Conservation (phyloP, 2,888 invertebrate genomes). For the Rutpela maculata region DNA sequence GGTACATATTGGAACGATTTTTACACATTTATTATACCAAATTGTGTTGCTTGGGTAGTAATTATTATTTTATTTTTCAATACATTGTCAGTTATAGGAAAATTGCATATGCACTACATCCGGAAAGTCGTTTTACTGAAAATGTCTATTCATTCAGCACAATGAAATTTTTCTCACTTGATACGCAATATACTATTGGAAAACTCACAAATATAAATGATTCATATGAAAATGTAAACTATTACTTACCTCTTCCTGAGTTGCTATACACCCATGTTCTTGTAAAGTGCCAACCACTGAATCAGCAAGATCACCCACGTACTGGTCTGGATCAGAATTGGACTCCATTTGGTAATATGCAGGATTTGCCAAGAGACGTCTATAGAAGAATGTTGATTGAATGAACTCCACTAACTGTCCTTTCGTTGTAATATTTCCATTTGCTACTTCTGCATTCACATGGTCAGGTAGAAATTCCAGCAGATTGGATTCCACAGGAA, state of each 20-base stretch:
- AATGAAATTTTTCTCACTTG: no score
- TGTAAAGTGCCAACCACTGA: slow-evolving; percentile 83
- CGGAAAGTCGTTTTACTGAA: no score
- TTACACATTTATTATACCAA: no score
- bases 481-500: slow-evolving; percentile 98
- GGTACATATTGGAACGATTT: no score
- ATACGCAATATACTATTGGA: no score
- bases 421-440: slow-evolving; percentile 94
- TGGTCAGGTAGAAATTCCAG: slow-evolving; percentile 95
- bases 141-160: no score
- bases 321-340: slow-evolving; percentile 70
- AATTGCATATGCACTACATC: no score
- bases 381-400: slow-evolving; percentile 99
- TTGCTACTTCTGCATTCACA: slow-evolving; percentile 96
- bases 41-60: no score
- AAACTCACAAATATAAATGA: no score
- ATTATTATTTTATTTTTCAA: no score
- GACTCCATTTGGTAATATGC: slow-evolving; percentile 89
- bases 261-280: slow-evolving; percentile 84
- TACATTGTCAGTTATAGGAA: no score
- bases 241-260: slow-evolving; percentile 79
- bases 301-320: slow-evolving; percentile 89
- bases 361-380: slow-evolving; percentile 94
- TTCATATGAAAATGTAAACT: not conserved
- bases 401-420: slow-evolving; percentile 97